These are phyloP conservation scores for Notodonta ziczac DNA, from an alignment of 2,888 invertebrate species.

Conservation along the genomic window DNA sequence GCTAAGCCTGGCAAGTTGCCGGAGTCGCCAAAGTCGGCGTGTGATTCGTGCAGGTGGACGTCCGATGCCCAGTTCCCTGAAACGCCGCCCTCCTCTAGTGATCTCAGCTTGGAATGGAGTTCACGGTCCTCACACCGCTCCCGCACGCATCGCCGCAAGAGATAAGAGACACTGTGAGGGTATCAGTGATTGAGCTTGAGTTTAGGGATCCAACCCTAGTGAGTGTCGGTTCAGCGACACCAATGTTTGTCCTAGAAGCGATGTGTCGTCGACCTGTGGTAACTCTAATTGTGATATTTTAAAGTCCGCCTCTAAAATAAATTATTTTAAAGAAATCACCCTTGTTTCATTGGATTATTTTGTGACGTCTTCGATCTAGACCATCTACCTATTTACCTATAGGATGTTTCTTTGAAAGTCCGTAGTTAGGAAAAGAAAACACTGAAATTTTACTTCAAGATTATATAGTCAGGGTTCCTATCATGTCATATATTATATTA, in stretches of 20 bases:
- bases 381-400: no score
- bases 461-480: no score
- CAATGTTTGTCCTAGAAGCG: conserved; percentile 3
- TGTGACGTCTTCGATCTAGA: no score
- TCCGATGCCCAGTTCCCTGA: conserved; percentile 80
- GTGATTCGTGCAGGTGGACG: conserved; percentile 78
- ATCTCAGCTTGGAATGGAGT: conserved; percentile 77
- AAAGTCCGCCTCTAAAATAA: background rate
- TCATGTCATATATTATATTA: no score
- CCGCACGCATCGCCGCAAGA: conserved; percentile 69
- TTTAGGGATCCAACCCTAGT: conserved; percentile 38
- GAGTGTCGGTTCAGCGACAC: conserved; percentile 22
- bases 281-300: conserved; percentile 1
- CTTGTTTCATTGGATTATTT: background rate
- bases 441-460: no score
- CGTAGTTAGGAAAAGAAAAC: no score
- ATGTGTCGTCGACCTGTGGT: background rate
- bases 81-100: conserved; percentile 74
- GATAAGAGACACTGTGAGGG: conserved; percentile 51
- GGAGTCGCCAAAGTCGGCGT: conserved; percentile 63
- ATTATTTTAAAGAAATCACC: background rate
- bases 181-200: conserved; percentile 39
- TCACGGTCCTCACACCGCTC: conserved; percentile 68
- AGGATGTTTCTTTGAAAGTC: no score
- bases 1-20: conserved; percentile 53